Conservation (phyloP, 2,888 invertebrate species). For the Atethmia centrago region DNA sequence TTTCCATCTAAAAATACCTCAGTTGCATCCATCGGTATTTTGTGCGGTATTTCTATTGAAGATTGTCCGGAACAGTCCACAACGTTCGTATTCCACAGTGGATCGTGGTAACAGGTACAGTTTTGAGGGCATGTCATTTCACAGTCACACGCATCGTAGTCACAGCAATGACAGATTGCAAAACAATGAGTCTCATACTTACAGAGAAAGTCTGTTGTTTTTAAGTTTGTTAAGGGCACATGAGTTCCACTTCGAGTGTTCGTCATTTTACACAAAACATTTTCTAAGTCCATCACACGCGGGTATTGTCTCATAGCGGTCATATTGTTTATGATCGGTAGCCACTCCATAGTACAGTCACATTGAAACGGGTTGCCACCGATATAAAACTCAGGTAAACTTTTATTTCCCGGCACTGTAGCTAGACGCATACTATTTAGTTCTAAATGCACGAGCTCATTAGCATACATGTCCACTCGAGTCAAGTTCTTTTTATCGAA, state of each 20-base stretch:
- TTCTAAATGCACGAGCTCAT: constrained; percentile 95
- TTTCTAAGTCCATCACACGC: constrained; percentile 96
- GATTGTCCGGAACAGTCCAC: constrained; percentile 97
- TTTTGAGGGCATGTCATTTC: constrained; percentile 98
- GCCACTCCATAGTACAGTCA: constrained; percentile 99
- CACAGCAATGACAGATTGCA: constrained; percentile 98
- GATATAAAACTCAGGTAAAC: constrained; percentile 96
- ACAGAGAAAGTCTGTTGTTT: constrained; percentile 96
- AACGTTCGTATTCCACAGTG: constrained; percentile 97
- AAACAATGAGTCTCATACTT: constrained; percentile 98
- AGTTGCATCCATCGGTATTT: constrained; percentile 98
- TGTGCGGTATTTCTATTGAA: constrained; percentile 94
- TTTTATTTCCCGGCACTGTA: constrained; percentile 93
- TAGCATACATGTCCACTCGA: constrained; percentile 97
- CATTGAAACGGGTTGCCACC: constrained; percentile 98
- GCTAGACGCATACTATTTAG: constrained; percentile 94
- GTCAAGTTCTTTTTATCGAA: constrained; percentile 95
- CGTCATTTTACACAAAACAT: constrained; percentile 96
- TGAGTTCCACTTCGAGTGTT: constrained; percentile 95
- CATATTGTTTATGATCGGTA: constrained; percentile 96
- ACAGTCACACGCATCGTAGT: constrained; percentile 98
- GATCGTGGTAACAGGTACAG: constrained; percentile 98
- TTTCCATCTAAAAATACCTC: constrained; percentile 98
- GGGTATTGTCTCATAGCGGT: constrained; percentile 96
- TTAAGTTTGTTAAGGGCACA: constrained; percentile 94